Base-by-base conservation (phyloP, 2,113 vertebrate genomes). In the Leiothrix lutea region DNA sequence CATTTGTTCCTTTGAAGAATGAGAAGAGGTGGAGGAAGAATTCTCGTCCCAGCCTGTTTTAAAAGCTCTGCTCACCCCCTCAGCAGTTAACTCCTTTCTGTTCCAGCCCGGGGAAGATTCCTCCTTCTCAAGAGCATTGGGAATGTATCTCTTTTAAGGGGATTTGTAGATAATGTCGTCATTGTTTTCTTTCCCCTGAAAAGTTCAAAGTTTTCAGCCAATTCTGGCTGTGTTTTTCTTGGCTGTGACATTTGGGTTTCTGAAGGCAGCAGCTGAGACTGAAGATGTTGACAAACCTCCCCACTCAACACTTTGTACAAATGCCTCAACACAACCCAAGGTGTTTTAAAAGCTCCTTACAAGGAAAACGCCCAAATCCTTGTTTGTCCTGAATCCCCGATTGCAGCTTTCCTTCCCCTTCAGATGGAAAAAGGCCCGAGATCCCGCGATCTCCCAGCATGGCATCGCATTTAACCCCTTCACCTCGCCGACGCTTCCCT, bases 231-330 rank as follows among this genome's bases (percentile, higher is more conserved):
- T 64, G 78, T 6, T 88, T 90, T 53, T 79, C 48, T 25, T n/a
- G 77, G 70, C 80, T 82, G 33, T n/a, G 74, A 48, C 57, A n/a
- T 62, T 80, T 48, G 36, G n/a, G 28, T 72, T 79, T 64, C 44
- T 57, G 73, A 36, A 3, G 0, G 80, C 82, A 80, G 48, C 66
- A 80, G 48, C 66, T 73, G 82, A 86, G 51, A 17, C 47, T 45
- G 62, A 15, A 58, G 82, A 48, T 54, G 5, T 50, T 81, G 92
- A 91, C 86, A 95, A 89, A 89, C 21, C 70, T 67, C 80, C 47
- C 74, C 61, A 80, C 44, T 73, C 80, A 12, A 51, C 62, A 12
- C 69, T 74, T 56, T 2, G 22, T 60, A 36, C 69, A 92, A 86
- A 57, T 10, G 35, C 33, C 81, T 24, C 19, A 65, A 36, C 44